These are phyloP conservation scores for Latrodectus hesperus DNA, from an alignment of 2,888 invertebrate species.

Conservation along the genomic window DNA sequence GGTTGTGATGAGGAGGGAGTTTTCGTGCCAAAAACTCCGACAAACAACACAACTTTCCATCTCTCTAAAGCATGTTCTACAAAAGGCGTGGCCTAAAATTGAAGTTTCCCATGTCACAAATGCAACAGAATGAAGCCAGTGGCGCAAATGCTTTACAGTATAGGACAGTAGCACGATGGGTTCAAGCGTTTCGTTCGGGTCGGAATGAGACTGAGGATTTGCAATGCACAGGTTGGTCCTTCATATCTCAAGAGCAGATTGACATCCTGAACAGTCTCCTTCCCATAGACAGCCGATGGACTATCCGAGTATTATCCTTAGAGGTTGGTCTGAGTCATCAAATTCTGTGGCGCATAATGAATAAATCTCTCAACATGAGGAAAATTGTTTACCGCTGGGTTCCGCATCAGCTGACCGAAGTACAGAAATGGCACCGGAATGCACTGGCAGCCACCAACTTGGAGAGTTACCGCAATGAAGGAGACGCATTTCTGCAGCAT, in stretches of 20 bases:
- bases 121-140: background rate
- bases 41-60: background rate
- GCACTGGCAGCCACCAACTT: conserved; percentile 10
- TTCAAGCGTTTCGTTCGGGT: conserved; percentile 18
- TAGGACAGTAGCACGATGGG: too few relatives aligned
- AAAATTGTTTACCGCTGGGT: conserved; percentile 9
- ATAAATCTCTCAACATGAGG: conserved; percentile 24
- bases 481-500: conserved; percentile 23
- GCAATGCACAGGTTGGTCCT: conserved; percentile 23
- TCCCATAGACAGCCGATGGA: conserved; percentile 11
- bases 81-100: background rate
- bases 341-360: conserved; percentile 16
- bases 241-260: conserved; percentile 22
- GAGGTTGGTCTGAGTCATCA: conserved; percentile 9
- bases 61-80: background rate
- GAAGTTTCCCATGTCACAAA: background rate
- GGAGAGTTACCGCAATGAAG: conserved; percentile 32
- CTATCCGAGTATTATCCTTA: conserved; percentile 21
- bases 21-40: background rate
- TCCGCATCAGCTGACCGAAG: conserved; percentile 19
- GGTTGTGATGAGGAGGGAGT: too few relatives aligned
- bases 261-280: conserved; percentile 28
- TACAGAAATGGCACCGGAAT: conserved; percentile 28
- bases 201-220: conserved; percentile 23
- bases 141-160: background rate